These are phyloP conservation scores for Mormyrus hasselquistii DNA, from an alignment of 2,797 vertebrate species.

Conservation along the genomic window DNA sequence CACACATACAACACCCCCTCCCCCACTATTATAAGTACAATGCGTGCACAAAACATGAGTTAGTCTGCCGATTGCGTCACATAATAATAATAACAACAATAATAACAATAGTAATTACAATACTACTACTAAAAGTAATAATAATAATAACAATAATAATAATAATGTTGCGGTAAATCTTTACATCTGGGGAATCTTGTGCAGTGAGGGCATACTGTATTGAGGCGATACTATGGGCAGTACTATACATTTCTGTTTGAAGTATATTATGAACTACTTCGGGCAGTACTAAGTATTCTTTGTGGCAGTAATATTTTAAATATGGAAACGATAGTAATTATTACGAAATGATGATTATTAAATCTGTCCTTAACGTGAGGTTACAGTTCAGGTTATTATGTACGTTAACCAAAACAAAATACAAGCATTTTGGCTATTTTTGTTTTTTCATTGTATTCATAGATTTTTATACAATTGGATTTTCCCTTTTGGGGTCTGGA, in stretches of 20 bases:
- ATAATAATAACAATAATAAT: neutral
- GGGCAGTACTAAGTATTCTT: neutral
- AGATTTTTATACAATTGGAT: neutral
- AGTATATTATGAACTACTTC: neutral
- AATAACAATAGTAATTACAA: neutral
- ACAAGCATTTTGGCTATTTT: neutral
- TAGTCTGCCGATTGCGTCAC: neutral
- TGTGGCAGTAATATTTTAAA: neutral
- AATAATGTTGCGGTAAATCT: neutral
- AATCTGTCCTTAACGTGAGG: neutral
- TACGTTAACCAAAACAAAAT: neutral
- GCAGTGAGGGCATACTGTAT: neutral
- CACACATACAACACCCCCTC: neutral
- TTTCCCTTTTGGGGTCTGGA: neutral
- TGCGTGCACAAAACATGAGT: neutral
- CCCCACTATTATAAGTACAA: neutral
- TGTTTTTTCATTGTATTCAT: neutral
- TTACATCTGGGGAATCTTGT: neutral
- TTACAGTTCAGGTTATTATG: neutral
- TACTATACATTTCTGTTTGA: neutral
- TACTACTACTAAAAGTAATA: neutral
- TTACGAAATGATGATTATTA: neutral
- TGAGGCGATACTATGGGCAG: neutral
- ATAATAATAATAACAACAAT: neutral
- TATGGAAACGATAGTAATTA: neutral